Evolutionary conservation across 2,888 invertebrate genomes (phyloP).

Genomic region (Eurytoma californica): DNA sequence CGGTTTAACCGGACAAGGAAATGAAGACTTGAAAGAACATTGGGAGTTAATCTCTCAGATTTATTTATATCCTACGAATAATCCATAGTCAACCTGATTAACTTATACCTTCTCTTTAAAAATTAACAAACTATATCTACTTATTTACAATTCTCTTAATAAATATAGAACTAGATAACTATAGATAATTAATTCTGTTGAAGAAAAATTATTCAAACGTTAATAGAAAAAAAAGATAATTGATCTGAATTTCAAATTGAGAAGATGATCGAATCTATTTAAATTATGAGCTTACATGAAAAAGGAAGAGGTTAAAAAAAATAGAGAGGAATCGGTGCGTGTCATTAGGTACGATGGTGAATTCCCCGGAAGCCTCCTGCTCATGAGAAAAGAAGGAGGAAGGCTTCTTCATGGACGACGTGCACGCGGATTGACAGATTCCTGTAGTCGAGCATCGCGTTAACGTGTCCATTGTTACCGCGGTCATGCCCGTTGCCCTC

Average conservation of each 20-base stretch:
- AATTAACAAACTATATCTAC: neutral
- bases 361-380: slow-evolving; percentile 67
- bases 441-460: slow-evolving; percentile 64
- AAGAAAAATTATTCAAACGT: neutral
- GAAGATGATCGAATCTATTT: neutral
- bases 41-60: slow-evolving; percentile 23
- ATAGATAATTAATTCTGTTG: neutral
- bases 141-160: neutral
- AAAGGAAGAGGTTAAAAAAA: slow-evolving; percentile 40
- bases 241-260: neutral
- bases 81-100: slow-evolving; percentile 3
- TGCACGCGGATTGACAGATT: slow-evolving; percentile 73
- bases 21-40: slow-evolving; percentile 19
- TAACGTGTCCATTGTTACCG: slow-evolving; percentile 66
- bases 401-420: slow-evolving; percentile 69
- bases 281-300: slow-evolving; percentile 10
- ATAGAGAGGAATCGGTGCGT: slow-evolving; percentile 69
- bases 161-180: neutral
- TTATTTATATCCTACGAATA: slow-evolving; percentile 8
- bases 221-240: neutral
- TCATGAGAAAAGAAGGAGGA: slow-evolving; percentile 64
- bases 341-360: slow-evolving; percentile 72
- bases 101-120: neutral
- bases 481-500: slow-evolving; percentile 72
- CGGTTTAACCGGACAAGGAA: slow-evolving; percentile 54